A percentile compares a stretch with the other conserved stretches of the same genome.
phyloP scores from a whole-genome alignment of 2,888 invertebrate species.

The Gortyna flavago region DNA sequence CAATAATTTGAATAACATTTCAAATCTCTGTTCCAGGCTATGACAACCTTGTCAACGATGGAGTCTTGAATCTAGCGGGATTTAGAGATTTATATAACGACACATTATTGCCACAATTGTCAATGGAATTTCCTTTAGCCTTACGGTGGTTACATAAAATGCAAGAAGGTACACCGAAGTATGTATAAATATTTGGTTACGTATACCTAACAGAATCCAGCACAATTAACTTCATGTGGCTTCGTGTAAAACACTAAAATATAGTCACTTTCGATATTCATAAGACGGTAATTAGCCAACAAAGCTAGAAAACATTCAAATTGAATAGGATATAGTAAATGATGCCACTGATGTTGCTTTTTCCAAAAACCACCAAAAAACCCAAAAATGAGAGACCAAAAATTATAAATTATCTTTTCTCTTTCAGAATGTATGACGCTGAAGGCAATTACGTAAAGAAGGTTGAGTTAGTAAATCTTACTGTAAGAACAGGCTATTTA shows the following conservation, averaged over 20 bases:
- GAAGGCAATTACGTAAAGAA: slow-evolving; percentile 69
- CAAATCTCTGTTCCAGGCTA: slow-evolving; percentile 7
- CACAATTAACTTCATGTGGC: neutral
- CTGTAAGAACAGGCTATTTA: slow-evolving; percentile 67
- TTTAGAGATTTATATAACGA: slow-evolving; percentile 70
- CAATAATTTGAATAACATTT: neutral
- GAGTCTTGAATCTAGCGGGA: slow-evolving; percentile 62
- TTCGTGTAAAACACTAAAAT: neutral
- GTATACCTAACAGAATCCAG: neutral
- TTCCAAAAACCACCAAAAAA: too few species aligned
- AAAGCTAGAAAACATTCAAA: neutral
- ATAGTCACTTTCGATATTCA: neutral
- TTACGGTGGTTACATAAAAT: slow-evolving; percentile 72
- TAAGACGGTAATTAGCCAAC: neutral
- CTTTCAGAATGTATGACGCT: slow-evolving; percentile 70
- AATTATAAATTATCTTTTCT: neutral
- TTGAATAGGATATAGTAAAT: neutral
- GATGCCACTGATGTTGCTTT: neutral
- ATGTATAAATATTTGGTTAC: slow-evolving; percentile 28
- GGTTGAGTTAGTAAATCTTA: slow-evolving; percentile 67
- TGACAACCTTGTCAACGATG: slow-evolving; percentile 47
- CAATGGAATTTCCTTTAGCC: slow-evolving; percentile 66
- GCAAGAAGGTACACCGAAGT: slow-evolving; percentile 72
- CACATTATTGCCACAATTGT: slow-evolving; percentile 62
- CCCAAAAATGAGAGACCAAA: too few species aligned